phyloP scores from a whole-genome alignment of 2,888 invertebrate genomes.

The Trachelus stipa region DNA sequence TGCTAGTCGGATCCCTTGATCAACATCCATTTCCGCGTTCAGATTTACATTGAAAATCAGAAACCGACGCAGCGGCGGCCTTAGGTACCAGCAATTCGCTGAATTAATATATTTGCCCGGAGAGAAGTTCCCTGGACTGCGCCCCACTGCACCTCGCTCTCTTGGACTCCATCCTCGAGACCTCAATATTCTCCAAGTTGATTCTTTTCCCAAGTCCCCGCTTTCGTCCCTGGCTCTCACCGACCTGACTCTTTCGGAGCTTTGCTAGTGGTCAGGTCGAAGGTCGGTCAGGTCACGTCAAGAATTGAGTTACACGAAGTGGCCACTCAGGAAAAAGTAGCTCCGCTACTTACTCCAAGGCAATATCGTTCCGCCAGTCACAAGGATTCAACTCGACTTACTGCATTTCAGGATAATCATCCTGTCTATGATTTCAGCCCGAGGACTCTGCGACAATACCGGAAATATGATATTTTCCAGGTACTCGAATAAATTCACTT shows the following conservation, averaged over 20 bases:
- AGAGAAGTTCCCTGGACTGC: neutral
- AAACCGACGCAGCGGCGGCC: neutral
- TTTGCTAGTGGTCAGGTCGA: neutral
- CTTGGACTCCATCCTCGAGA: neutral
- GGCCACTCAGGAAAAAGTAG: conserved; percentile 35
- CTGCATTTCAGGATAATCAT: too few relatives aligned
- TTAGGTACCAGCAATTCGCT: neutral
- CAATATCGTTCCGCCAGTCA: conserved; percentile 25
- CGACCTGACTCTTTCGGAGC: neutral
- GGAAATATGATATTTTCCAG: too few relatives aligned
- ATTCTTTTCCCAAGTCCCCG: neutral
- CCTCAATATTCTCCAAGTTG: neutral
- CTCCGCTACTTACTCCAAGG: conserved; percentile 33
- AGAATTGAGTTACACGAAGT: conserved; percentile 37
- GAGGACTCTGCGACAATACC: too few relatives aligned
- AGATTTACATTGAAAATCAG: too few relatives aligned
- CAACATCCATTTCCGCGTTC: too few relatives aligned
- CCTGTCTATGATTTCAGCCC: too few relatives aligned
- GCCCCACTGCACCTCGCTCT: neutral
- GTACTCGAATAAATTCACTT: neutral
- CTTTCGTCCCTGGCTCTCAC: neutral
- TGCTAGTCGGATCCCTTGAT: too few relatives aligned
- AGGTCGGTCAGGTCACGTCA: conserved; percentile 23
- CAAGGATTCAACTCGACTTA: too few relatives aligned
- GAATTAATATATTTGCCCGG: neutral